Evolutionary conservation across 1,140 invertebrate species (phyloP), one percentile per base, ranked within the genome.

Genomic region (Drosophila parvula): DNA sequence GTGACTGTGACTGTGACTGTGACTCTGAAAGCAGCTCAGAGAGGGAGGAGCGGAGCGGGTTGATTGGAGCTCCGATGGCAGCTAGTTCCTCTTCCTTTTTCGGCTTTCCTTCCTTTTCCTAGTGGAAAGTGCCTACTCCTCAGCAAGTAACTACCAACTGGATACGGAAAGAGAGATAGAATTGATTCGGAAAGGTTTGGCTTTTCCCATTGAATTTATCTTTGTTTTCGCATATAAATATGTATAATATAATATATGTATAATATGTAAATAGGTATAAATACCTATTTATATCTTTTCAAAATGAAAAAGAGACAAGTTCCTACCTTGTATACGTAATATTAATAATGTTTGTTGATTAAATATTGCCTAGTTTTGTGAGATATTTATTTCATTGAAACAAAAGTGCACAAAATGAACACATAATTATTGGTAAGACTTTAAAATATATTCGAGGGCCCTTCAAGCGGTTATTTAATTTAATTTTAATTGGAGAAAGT

Each of bases 401-500:
- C 30, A 30, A 30, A 30, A 7, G 5, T 30, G 30, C 7, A 30
- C 30, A 30, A 41, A 16, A 41, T 41, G 0, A 9, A 18, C 1
- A n/a, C 3, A 8, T 16, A 4, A 44, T 11, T 0, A 30, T 27
- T 30, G 14, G 5, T 10, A 7, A 18, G 0, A 2, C 16, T 44
- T 12, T 1, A 18, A n/a, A 18, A 9, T 30, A 16, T 38, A 12
- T 51, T 22, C 30, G 4, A 22, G 16, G 47, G 16, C 34, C 40
- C 43, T 60, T 45, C 43, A 50, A 53, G 62, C 55, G 77, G 74
- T 89, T 88, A 89, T 74, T 88, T 88, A 88, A 88, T 88, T 88
- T 74, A 82, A 80, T 82, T 88, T 89, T 80, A 80, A 83, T 89
- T 74, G 84, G 83, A 83, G 83, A 88, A 88, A 88, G 83, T 88